phyloP scores from a whole-genome alignment of 2,888 invertebrate genomes.

The Xylocampa areola region DNA sequence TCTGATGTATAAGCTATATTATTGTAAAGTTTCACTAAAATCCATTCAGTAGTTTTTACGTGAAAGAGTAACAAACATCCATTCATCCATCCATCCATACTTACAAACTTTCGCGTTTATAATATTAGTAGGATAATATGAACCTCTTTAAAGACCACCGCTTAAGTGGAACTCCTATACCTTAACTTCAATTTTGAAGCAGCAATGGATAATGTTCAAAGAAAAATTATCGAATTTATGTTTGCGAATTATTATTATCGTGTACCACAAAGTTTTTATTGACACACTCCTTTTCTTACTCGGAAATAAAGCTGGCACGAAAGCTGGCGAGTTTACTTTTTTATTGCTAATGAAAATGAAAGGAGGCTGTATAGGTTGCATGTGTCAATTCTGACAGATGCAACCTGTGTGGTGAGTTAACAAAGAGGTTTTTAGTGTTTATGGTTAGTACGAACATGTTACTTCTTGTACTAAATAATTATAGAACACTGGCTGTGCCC shows the following conservation, averaged over 20 bases:
- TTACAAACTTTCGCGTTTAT: no score
- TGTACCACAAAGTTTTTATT: conserved; percentile 19
- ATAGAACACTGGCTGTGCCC: conserved; percentile 7
- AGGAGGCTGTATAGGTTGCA: conserved; percentile 16
- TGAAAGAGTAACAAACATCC: no score
- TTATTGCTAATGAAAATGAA: conserved; percentile 12
- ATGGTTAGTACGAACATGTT: conserved; percentile 36
- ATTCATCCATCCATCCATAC: no score
- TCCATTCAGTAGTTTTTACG: no score
- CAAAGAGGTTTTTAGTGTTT: conserved; percentile 32
- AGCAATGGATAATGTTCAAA: conserved; percentile 3
- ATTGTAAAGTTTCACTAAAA: no score
- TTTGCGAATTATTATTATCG: conserved; percentile 7
- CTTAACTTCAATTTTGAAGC: not conserved
- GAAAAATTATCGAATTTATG: not conserved
- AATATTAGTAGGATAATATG: no score
- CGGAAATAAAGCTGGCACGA: conserved; percentile 13
- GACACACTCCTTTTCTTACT: conserved; percentile 16
- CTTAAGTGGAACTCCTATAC: no score
- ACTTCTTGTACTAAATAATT: conserved; percentile 32
- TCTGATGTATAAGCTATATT: no score
- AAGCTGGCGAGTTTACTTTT: conserved; percentile 7
- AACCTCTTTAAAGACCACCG: no score
- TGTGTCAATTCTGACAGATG: conserved; percentile 41
- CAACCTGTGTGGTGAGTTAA: no score